phyloP scores from a whole-genome alignment of 53 echinoderm and acorn worm genomes.

The Hippasteria phrygiana region DNA sequence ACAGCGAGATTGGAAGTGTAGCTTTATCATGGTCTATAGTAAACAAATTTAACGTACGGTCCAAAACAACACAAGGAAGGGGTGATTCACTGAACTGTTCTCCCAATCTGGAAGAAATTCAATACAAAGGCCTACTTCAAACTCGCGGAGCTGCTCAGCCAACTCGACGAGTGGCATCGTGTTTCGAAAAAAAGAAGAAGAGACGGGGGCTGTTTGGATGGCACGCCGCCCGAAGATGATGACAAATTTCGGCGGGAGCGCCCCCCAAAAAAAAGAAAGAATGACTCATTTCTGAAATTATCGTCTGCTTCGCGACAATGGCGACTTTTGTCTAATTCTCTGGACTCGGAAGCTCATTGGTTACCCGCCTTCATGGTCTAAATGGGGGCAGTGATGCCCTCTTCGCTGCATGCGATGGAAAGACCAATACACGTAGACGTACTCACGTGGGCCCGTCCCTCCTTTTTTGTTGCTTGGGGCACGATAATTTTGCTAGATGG shows the following conservation, averaged over 20 bases:
- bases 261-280: neutral
- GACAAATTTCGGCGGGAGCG: slow-evolving; percentile 48
- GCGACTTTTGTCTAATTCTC: slow-evolving; percentile 32
- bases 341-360: slow-evolving; percentile 3
- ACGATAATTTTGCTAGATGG: slow-evolving; percentile 29
- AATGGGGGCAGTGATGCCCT: neutral
- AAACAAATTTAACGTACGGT: slow-evolving; percentile 42
- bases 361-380: neutral
- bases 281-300: slow-evolving; percentile 51
- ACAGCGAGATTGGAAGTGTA: slow-evolving; percentile 37
- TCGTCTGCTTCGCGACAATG: slow-evolving; percentile 24
- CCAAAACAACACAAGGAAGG: neutral
- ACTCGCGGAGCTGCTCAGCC: slow-evolving; percentile 25
- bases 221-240: neutral
- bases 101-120: slow-evolving; percentile 21
- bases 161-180: slow-evolving; percentile 16
- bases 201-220: slow-evolving; percentile 10
- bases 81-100: slow-evolving; percentile 37
- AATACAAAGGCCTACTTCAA: slow-evolving; percentile 24
- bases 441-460: neutral
- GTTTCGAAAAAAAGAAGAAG: neutral
- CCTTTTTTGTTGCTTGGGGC: slow-evolving; percentile 14
- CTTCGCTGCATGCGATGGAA: neutral
- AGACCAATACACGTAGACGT: neutral
- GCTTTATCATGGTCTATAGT: slow-evolving; percentile 33